These are phyloP conservation scores for Sinocyclocheilus rhinocerous DNA, from an alignment of 2,113 vertebrate species.

Conservation along the genomic window DNA sequence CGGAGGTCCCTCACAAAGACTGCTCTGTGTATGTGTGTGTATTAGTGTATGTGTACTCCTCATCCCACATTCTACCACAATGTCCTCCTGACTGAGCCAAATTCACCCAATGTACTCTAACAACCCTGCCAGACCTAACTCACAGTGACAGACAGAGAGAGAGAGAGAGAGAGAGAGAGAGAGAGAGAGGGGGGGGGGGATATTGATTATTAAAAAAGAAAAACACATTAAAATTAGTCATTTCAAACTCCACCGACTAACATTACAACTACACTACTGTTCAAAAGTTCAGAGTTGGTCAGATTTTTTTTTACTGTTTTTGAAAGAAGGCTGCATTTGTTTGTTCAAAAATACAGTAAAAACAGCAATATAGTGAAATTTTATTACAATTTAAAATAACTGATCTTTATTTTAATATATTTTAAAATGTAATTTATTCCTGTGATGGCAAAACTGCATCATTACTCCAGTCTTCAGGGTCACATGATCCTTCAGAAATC, in stretches of 20 bases:
- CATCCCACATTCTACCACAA: slow-evolving; percentile 53
- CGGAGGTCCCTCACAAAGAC: slow-evolving; percentile 53
- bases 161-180: background rate
- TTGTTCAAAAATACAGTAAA: background rate
- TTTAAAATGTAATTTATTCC: background rate
- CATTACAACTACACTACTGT: background rate
- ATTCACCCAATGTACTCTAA: slow-evolving; percentile 45
- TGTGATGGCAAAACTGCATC: background rate
- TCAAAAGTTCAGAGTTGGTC: background rate
- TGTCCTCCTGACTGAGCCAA: slow-evolving; percentile 54
- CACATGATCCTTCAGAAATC: background rate
- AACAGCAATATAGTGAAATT: background rate
- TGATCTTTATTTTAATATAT: background rate
- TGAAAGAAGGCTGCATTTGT: background rate
- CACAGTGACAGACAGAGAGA: slow-evolving; percentile 32
- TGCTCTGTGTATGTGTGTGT: slow-evolving; percentile 48
- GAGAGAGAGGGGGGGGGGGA: too few relatives aligned
- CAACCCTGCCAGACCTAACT: slow-evolving; percentile 48
- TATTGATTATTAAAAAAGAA: background rate
- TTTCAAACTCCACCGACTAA: background rate
- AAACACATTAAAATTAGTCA: background rate
- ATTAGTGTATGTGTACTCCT: slow-evolving; percentile 19
- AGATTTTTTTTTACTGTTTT: background rate
- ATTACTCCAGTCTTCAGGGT: background rate
- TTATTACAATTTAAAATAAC: background rate